Conservation (phyloP, 2,888 invertebrate species). For the Tachina lurida region DNA sequence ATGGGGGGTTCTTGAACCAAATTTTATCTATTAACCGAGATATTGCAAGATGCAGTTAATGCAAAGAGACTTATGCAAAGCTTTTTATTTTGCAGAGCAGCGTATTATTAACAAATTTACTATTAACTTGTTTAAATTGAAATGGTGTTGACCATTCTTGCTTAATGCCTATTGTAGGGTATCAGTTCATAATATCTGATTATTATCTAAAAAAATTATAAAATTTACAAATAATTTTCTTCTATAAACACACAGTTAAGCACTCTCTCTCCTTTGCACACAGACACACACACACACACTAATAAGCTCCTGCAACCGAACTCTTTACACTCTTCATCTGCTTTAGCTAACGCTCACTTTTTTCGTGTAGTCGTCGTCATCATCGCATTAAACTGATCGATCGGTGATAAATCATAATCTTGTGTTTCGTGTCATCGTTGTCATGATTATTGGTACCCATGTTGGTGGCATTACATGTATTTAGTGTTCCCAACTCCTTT, state of each 20-base stretch:
- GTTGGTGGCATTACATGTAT: conserved; percentile 69
- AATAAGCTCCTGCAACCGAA: too few species aligned
- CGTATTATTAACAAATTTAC: too few species aligned
- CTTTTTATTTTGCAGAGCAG: too few species aligned
- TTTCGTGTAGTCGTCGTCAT: background rate
- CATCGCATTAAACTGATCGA: conserved; percentile 80
- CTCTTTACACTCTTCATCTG: background rate
- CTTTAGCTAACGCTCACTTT: background rate
- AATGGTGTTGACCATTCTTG: background rate
- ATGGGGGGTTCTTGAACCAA: too few species aligned
- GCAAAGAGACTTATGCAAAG: too few species aligned
- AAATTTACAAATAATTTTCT: conserved; percentile 57
- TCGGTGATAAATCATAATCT: conserved; percentile 82
- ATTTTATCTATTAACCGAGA: too few species aligned
- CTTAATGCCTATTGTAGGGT: conserved; percentile 7
- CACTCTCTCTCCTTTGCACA: background rate
- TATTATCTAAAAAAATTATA: conserved; percentile 74
- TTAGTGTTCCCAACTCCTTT: conserved; percentile 59
- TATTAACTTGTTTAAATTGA: too few species aligned
- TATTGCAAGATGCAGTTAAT: too few species aligned
- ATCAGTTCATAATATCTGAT: conserved; percentile 75
- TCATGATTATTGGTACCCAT: conserved; percentile 70
- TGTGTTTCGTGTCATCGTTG: conserved; percentile 71
- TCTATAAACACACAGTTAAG: conserved; percentile 75
- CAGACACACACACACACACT: background rate